phyloP scores from a whole-genome alignment of 2,113 vertebrate genomes.

The Hemichromis elongatus region DNA sequence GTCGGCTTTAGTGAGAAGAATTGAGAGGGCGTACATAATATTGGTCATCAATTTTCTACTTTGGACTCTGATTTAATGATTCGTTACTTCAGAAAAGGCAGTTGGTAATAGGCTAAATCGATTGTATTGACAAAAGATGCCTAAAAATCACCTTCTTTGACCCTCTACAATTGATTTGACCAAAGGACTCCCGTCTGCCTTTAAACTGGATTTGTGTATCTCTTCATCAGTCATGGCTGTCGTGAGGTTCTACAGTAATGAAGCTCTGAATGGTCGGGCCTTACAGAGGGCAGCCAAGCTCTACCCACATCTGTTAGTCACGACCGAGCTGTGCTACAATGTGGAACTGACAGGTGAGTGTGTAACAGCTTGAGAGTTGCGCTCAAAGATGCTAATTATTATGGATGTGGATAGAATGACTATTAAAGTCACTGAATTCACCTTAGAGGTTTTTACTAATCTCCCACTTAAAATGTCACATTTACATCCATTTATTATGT shows the following conservation, averaged over 20 bases:
- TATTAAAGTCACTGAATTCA: background rate
- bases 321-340: constrained; percentile 83
- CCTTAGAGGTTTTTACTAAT: background rate
- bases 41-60: background rate
- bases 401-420: background rate
- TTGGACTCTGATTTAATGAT: background rate
- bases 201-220: background rate
- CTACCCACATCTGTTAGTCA: constrained; percentile 65
- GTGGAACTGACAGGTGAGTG: constrained; percentile 82
- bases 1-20: background rate
- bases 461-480: background rate
- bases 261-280: constrained; percentile 49
- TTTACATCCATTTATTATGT: background rate
- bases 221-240: constrained; percentile 69
- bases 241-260: constrained; percentile 75
- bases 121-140: background rate
- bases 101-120: background rate
- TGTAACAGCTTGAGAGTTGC: background rate
- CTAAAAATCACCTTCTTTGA: background rate
- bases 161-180: background rate
- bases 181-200: background rate
- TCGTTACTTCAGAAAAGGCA: background rate
- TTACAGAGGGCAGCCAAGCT: constrained; percentile 60
- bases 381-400: background rate
- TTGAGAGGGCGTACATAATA: background rate